These are phyloP conservation scores for Carcharodon carcharias DNA, from an alignment of 2,797 vertebrate genomes.

Conservation along the genomic window DNA sequence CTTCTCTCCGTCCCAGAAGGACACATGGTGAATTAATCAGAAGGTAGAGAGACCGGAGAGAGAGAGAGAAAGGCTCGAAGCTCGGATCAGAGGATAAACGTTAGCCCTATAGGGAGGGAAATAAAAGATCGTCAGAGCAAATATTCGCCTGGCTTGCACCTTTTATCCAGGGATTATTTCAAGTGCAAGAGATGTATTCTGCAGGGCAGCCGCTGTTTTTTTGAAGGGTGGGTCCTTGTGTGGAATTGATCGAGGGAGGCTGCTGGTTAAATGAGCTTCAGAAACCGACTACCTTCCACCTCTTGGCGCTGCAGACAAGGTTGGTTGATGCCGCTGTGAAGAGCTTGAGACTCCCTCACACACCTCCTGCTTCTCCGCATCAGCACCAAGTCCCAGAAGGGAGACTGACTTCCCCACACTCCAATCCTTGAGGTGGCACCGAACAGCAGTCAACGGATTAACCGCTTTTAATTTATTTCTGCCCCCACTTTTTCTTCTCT, in stretches of 20 bases:
- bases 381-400: neutral
- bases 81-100: neutral
- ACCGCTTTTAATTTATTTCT: neutral
- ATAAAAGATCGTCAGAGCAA: neutral
- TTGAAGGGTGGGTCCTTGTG: neutral
- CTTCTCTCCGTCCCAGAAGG: neutral
- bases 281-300: neutral
- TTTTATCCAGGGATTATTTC: neutral
- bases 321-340: neutral
- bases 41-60: neutral
- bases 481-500: neutral
- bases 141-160: neutral
- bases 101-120: neutral
- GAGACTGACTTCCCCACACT: neutral
- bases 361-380: neutral
- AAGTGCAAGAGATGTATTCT: neutral
- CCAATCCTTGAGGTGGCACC: neutral
- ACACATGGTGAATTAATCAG: constrained; percentile 30
- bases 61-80: neutral
- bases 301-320: neutral
- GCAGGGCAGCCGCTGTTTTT: neutral
- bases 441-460: neutral
- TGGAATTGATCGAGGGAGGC: constrained; percentile 5
- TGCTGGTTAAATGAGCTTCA: neutral
- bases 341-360: neutral